Conservation (phyloP, 2,888 invertebrate species). For the Mesorhabditis spiculigera region DNA sequence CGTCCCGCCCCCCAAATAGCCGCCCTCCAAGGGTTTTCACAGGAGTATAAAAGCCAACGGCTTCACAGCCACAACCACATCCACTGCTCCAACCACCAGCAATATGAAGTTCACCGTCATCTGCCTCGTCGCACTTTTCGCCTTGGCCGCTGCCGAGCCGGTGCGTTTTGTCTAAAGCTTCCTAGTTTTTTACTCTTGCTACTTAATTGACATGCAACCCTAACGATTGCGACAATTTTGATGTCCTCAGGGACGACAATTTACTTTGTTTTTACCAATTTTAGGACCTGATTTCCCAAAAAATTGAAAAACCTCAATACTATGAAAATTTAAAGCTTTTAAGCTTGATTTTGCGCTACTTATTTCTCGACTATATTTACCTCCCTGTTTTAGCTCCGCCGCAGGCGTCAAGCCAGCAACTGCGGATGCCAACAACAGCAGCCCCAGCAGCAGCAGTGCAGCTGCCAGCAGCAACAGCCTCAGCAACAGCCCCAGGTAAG, state of each 20-base stretch:
- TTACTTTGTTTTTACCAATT: too few species aligned
- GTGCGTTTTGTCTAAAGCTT: neutral
- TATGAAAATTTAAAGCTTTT: too few species aligned
- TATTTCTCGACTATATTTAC: too few species aligned
- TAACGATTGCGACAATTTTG: neutral
- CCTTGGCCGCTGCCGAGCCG: neutral
- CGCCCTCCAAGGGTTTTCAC: too few species aligned
- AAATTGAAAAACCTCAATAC: too few species aligned
- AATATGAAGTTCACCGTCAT: neutral
- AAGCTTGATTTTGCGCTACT: too few species aligned
- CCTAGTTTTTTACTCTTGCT: neutral
- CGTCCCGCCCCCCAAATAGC: too few species aligned
- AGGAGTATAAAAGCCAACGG: too few species aligned
- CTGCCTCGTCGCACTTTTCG: neutral
- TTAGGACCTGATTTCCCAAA: too few species aligned
- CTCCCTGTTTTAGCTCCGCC: neutral
- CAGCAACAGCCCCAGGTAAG: neutral
- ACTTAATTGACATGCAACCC: neutral
- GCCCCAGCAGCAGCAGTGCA: slow-evolving; percentile 22
- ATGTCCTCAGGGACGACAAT: neutral
- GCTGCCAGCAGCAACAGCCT: slow-evolving; percentile 17
- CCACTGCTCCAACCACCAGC: too few species aligned
- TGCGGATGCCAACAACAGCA: slow-evolving; percentile 19
- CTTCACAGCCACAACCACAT: too few species aligned
- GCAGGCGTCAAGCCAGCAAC: neutral